phyloP scores from a whole-genome alignment of 2,888 invertebrate genomes.

The Operophtera brumata region DNA sequence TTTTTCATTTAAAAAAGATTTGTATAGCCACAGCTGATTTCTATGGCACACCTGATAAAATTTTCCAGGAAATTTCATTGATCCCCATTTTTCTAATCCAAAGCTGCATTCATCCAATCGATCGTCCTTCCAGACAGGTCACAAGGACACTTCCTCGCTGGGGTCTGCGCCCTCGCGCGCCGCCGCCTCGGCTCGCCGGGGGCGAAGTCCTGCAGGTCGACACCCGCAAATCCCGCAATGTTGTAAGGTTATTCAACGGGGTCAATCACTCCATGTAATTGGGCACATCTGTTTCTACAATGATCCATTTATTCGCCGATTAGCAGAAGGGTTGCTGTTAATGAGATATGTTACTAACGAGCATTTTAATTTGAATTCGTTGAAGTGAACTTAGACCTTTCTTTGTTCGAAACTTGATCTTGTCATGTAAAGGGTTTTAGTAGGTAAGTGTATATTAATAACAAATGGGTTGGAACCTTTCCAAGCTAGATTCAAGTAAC shows the following conservation, averaged over 20 bases:
- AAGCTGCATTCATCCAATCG: not conserved
- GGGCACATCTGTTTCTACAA: slow-evolving; percentile 34
- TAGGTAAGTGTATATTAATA: too few relatives aligned
- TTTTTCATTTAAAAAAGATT: too few relatives aligned
- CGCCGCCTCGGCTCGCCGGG: slow-evolving; percentile 32
- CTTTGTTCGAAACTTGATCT: not conserved
- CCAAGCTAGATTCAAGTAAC: not conserved
- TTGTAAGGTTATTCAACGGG: slow-evolving; percentile 47
- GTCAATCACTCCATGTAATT: slow-evolving; percentile 42
- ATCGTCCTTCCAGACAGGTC: slow-evolving; percentile 17
- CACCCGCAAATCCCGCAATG: slow-evolving; percentile 52
- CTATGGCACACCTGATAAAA: not conserved
- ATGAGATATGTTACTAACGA: slow-evolving; percentile 4
- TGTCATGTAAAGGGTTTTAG: too few relatives aligned
- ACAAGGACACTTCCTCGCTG: slow-evolving; percentile 27
- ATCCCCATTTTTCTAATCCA: not conserved
- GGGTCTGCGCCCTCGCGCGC: slow-evolving; percentile 26
- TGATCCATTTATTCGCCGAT: slow-evolving; percentile 32
- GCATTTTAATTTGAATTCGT: slow-evolving; percentile 5
- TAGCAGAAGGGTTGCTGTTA: slow-evolving; percentile 23
- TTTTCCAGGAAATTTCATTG: not conserved
- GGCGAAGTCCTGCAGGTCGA: slow-evolving; percentile 46
- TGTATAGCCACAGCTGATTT: too few relatives aligned
- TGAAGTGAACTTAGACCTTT: not conserved
- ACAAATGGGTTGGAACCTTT: not conserved